Evolutionary conservation across 2,797 vertebrate species (phyloP).

Genomic region (Vultur gryphus): DNA sequence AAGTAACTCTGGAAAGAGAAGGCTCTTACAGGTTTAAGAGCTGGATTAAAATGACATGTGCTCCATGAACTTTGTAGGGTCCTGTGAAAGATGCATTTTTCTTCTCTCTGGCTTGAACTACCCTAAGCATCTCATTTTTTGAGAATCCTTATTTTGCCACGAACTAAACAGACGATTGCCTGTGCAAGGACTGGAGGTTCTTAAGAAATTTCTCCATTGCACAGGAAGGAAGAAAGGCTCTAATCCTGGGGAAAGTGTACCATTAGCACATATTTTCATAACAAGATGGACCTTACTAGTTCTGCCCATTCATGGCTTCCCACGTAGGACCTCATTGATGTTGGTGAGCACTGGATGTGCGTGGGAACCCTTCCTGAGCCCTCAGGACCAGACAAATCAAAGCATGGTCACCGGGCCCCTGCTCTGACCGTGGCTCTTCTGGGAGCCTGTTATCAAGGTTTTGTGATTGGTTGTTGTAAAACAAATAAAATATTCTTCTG

Average conservation of each 20-base stretch:
- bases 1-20: neutral
- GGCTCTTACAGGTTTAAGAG: neutral
- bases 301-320: neutral
- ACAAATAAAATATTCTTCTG: neutral
- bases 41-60: neutral
- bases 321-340: neutral
- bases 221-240: neutral
- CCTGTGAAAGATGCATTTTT: neutral
- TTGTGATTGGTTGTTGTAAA: neutral
- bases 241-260: neutral
- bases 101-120: neutral
- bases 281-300: neutral
- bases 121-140: neutral
- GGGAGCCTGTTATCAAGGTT: neutral
- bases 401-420: accelerated
- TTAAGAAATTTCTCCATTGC: neutral
- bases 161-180: neutral
- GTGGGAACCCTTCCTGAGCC: neutral
- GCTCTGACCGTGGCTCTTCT: neutral
- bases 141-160: neutral
- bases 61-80: neutral
- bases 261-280: neutral
- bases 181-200: neutral
- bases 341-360: neutral
- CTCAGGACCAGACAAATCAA: neutral